phyloP scores from a whole-genome alignment of 2,888 invertebrate species.

The Caenorhabditis parvicauda region DNA sequence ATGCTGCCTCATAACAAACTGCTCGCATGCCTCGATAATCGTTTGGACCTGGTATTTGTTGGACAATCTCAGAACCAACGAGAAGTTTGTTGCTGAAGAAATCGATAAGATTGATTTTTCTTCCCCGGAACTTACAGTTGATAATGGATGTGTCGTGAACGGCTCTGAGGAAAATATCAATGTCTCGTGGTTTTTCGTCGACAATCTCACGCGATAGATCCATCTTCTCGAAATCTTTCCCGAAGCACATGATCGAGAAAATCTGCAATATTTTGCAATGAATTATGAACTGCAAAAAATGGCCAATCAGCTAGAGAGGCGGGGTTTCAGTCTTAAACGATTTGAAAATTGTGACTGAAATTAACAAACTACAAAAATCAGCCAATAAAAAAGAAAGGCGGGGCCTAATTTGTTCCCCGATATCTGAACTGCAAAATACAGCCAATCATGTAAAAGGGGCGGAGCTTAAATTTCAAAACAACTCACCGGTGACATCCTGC shows the following conservation, averaged over 20 bases:
- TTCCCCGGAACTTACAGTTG: slow-evolving; percentile 29
- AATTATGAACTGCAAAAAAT: too few species aligned
- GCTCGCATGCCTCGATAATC: slow-evolving; percentile 49
- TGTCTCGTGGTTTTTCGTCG: slow-evolving; percentile 52
- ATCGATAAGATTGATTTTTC: too few species aligned
- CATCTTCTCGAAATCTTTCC: slow-evolving; percentile 54
- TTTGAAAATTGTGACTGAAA: too few species aligned
- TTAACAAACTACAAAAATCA: too few species aligned
- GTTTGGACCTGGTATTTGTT: slow-evolving; percentile 53
- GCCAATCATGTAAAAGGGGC: too few species aligned
- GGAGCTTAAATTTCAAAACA: too few species aligned
- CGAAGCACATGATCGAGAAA: slow-evolving; percentile 56
- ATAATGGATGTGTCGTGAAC: slow-evolving; percentile 46
- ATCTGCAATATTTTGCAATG: too few species aligned
- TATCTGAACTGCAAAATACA: too few species aligned
- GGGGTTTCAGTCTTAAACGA: too few species aligned
- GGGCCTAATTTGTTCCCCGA: too few species aligned
- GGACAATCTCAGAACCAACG: slow-evolving; percentile 49
- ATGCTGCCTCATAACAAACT: slow-evolving; percentile 38
- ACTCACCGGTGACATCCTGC: slow-evolving; percentile 38
- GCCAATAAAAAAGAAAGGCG: too few species aligned
- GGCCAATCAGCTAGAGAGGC: too few species aligned
- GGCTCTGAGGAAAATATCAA: slow-evolving; percentile 46
- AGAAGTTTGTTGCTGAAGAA: slow-evolving; percentile 49
- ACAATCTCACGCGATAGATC: slow-evolving; percentile 54